Evolutionary conservation across 2,797 vertebrate species (phyloP).

Genomic region (Potorous gilbertii): DNA sequence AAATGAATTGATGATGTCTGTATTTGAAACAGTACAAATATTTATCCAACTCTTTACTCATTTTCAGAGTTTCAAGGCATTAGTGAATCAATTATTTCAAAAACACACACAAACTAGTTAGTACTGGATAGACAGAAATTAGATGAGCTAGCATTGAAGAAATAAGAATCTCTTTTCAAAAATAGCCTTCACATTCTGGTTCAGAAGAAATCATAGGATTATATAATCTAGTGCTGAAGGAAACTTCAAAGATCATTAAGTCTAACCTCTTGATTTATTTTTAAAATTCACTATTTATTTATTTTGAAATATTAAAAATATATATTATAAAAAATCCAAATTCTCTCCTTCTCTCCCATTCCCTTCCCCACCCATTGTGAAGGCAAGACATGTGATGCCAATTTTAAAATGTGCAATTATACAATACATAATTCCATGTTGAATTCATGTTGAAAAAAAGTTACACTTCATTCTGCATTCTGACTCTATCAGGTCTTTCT

Average conservation of each 20-base stretch:
- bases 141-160: not conserved
- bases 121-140: not conserved
- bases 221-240: not conserved
- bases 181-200: not conserved
- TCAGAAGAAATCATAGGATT: not conserved
- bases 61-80: not conserved
- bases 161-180: not conserved
- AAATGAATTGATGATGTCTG: not conserved
- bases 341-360: not conserved
- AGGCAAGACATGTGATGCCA: not conserved
- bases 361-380: not conserved
- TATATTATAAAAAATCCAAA: not conserved
- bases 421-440: not conserved
- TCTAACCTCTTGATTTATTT: not conserved
- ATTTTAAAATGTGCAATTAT: not conserved
- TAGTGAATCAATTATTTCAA: not conserved
- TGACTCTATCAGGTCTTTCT: not conserved
- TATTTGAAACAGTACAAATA: not conserved
- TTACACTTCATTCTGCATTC: not conserved
- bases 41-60: not conserved
- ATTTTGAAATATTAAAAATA: no score
- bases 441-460: not conserved
- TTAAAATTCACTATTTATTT: not conserved
- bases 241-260: not conserved
- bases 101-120: not conserved